A percentile compares a stretch with the other conserved stretches of the same genome.
Evolutionary conservation across 2,888 invertebrate genomes (phyloP).

Genomic region (Prosapia bicincta): DNA sequence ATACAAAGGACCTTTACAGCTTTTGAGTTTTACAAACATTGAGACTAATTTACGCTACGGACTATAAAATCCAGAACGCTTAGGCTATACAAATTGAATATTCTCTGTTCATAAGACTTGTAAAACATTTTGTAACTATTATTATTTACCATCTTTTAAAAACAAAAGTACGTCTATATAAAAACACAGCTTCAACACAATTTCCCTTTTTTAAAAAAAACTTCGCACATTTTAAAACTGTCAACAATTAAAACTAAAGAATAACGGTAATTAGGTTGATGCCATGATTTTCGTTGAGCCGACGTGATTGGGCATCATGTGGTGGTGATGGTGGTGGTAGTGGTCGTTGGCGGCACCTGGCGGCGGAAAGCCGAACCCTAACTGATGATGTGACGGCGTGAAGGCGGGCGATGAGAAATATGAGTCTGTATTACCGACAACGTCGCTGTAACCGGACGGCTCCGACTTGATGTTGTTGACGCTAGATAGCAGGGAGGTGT

Average conservation of each 20-base stretch:
- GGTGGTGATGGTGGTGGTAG: constrained; percentile 24
- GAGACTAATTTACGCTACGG: too few relatives aligned
- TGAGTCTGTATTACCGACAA: constrained; percentile 44
- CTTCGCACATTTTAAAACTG: neutral
- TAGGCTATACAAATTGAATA: too few relatives aligned
- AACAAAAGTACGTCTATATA: too few relatives aligned
- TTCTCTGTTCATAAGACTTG: too few relatives aligned
- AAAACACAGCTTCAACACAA: too few relatives aligned
- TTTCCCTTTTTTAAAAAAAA: too few relatives aligned
- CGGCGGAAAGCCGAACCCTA: constrained; percentile 39
- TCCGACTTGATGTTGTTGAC: constrained; percentile 50
- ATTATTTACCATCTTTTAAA: too few relatives aligned
- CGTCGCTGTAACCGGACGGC: constrained; percentile 43
- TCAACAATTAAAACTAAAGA: neutral
- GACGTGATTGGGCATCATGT: constrained; percentile 26
- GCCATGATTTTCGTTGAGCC: neutral
- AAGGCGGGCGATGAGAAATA: constrained; percentile 14
- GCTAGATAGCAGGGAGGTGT: constrained; percentile 54
- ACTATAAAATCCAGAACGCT: too few relatives aligned
- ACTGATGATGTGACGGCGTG: constrained; percentile 45
- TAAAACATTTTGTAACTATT: too few relatives aligned
- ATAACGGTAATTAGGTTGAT: neutral
- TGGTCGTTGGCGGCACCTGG: constrained; percentile 23
- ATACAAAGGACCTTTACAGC: too few relatives aligned
- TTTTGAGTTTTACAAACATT: too few relatives aligned